Conservation (phyloP, 2,888 invertebrate genomes). For the Zygogramma bicolorata region DNA sequence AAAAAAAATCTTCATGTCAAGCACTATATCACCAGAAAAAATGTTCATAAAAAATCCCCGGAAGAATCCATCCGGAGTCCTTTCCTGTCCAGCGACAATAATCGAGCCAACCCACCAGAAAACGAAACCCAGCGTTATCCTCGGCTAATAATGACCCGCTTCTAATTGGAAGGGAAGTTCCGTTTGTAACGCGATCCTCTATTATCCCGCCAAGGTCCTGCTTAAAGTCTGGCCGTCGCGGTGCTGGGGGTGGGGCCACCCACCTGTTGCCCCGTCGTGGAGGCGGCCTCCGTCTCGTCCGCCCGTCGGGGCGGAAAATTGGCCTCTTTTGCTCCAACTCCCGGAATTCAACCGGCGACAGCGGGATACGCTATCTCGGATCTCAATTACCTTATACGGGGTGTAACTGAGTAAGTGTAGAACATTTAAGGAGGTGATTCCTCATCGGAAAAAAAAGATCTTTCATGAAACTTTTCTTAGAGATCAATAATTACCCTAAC, state of each 20-base stretch:
- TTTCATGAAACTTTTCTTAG: too few species aligned
- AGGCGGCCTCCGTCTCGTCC: slow-evolving; percentile 52
- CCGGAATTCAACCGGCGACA: neutral
- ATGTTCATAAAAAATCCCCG: too few species aligned
- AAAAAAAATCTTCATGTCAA: too few species aligned
- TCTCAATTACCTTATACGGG: neutral
- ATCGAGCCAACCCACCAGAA: neutral
- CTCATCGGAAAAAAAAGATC: too few species aligned
- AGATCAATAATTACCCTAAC: too few species aligned
- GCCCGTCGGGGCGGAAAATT: slow-evolving; percentile 24
- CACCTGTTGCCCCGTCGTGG: slow-evolving; percentile 60
- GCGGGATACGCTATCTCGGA: neutral
- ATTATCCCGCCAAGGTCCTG: slow-evolving; percentile 40
- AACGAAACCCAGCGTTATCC: neutral
- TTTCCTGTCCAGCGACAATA: neutral
- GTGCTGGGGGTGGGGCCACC: slow-evolving; percentile 55
- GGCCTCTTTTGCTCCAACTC: slow-evolving; percentile 22
- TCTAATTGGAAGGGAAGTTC: slow-evolving; percentile 9
- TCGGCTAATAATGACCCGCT: neutral
- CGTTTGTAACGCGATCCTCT: slow-evolving; percentile 2
- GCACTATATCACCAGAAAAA: too few species aligned
- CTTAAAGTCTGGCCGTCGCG: slow-evolving; percentile 41
- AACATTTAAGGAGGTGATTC: too few species aligned
- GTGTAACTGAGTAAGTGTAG: too few species aligned
- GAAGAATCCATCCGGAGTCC: neutral